phyloP scores from a whole-genome alignment of 2,888 invertebrate genomes.

The Octodonta nipae region DNA sequence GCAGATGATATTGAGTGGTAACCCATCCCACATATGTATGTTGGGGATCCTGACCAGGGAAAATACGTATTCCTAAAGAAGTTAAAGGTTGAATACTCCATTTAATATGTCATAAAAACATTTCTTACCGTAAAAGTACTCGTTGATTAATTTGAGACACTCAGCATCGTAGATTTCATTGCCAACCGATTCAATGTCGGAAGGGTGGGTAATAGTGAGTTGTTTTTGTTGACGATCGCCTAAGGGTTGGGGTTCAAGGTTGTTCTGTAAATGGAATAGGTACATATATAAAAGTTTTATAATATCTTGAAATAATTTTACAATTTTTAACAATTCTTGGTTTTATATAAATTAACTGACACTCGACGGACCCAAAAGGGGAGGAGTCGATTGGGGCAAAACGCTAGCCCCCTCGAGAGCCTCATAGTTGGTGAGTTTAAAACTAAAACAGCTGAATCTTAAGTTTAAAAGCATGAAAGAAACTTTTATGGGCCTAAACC shows the following conservation, averaged over 20 bases:
- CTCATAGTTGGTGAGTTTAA: too few relatives aligned
- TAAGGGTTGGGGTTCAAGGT: constrained; percentile 39
- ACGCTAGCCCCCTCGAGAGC: too few relatives aligned
- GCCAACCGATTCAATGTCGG: constrained; percentile 65
- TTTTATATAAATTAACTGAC: too few relatives aligned
- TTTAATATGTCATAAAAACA: not conserved
- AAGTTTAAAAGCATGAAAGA: too few relatives aligned
- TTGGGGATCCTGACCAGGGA: constrained; percentile 87
- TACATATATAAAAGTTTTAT: not conserved
- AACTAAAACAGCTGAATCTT: too few relatives aligned
- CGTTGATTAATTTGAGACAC: constrained; percentile 83
- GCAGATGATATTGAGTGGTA: constrained; percentile 89
- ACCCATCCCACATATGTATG: constrained; percentile 99
- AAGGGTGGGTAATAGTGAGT: constrained; percentile 57
- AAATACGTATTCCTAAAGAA: constrained; percentile 53
- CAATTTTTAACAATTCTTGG: too few relatives aligned
- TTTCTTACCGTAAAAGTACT: constrained; percentile 76
- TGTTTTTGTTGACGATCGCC: constrained; percentile 58
- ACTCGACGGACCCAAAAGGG: too few relatives aligned
- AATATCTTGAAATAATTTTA: constrained; percentile 1
- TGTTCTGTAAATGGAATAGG: constrained; percentile 41
- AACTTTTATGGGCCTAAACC: too few relatives aligned
- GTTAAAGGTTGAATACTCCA: too few relatives aligned
- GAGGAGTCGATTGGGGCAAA: too few relatives aligned
- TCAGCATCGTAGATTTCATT: constrained; percentile 79